Evolutionary conservation across 2,113 vertebrate species (phyloP).

Genomic region (Elachura formosa): DNA sequence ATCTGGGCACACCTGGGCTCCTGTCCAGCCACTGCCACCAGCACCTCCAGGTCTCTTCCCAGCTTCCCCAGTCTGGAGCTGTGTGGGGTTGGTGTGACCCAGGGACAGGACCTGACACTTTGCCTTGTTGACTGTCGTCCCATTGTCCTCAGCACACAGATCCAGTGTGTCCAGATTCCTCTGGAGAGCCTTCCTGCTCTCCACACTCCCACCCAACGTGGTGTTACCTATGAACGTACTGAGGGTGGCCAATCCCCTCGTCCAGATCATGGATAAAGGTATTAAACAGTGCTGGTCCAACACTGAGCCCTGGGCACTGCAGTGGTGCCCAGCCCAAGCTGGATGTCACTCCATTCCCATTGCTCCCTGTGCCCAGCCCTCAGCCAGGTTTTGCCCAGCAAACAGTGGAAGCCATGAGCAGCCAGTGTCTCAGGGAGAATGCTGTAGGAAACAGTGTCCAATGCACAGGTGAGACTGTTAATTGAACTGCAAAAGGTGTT

Average conservation of each 20-base stretch:
- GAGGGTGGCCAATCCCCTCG: background rate
- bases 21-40: accelerated
- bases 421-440: background rate
- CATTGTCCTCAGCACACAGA: accelerated
- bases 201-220: background rate
- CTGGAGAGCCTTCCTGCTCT: background rate
- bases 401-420: background rate
- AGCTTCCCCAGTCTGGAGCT: too few relatives aligned
- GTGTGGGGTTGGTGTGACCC: too few relatives aligned
- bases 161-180: background rate
- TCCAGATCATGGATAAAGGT: background rate
- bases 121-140: background rate
- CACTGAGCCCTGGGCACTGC: background rate
- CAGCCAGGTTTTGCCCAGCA: background rate
- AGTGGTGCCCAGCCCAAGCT: background rate
- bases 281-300: background rate
- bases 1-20: background rate
- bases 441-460: background rate
- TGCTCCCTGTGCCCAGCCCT: background rate
- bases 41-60: background rate
- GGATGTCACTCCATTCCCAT: background rate
- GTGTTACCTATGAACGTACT: accelerated
- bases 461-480: background rate
- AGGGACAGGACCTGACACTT: too few relatives aligned
- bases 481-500: background rate